Evolutionary conservation across 2,888 invertebrate genomes (phyloP).

Genomic region (Lacanobia oleracea): DNA sequence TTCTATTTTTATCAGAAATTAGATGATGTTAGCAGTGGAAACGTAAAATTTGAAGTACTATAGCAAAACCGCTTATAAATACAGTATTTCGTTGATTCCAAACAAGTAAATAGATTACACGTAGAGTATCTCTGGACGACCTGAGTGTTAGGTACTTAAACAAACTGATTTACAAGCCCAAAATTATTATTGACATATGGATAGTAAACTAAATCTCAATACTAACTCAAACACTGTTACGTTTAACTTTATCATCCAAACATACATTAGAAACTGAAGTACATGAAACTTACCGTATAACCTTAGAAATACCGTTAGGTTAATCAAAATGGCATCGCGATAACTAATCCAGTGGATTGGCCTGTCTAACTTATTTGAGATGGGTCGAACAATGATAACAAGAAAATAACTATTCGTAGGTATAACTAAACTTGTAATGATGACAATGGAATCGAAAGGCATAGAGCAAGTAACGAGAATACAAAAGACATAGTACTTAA

Average conservation of each 20-base stretch:
- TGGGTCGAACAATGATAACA: conserved; percentile 63
- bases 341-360: conserved; percentile 65
- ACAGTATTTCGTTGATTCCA: neutral
- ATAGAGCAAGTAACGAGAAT: neutral
- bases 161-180: neutral
- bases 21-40: no score
- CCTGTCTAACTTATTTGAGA: conserved; percentile 66
- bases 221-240: conserved; percentile 23
- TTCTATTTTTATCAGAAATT: no score
- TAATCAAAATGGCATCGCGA: conserved; percentile 65
- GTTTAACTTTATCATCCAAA: conserved; percentile 34
- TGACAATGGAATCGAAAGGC: conserved; percentile 30
- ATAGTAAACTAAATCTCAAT: neutral
- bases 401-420: conserved; percentile 52
- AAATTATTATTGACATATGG: neutral
- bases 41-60: no score
- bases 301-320: conserved; percentile 49
- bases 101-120: neutral
- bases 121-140: neutral
- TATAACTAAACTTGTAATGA: conserved; percentile 33
- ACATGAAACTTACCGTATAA: conserved; percentile 57
- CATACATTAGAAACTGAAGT: conserved; percentile 51
- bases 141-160: neutral
- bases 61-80: no score
- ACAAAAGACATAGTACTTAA: neutral